A percentile compares a stretch with the other conserved stretches of the same genome.
Evolutionary conservation across 2,113 vertebrate genomes (phyloP).

Genomic region (Stegastes partitus): DNA sequence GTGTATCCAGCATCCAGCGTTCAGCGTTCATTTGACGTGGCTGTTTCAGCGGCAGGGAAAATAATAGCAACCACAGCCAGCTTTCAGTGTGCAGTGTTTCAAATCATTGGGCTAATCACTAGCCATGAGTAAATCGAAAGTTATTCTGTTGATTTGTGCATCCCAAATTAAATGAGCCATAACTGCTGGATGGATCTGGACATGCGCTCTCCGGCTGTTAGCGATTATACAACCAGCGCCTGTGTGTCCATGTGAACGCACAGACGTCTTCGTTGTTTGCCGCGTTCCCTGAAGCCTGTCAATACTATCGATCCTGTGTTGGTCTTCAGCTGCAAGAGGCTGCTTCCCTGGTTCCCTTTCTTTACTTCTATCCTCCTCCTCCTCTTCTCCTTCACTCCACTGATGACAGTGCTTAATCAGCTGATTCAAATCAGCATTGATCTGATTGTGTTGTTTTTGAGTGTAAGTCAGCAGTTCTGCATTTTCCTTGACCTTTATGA

Average conservation of each 20-base stretch:
- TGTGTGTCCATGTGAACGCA: not conserved
- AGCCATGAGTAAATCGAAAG: conserved; percentile 27
- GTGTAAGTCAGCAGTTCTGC: conserved; percentile 43
- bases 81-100: conserved; percentile 2
- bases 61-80: conserved; percentile 2
- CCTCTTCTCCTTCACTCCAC: not conserved
- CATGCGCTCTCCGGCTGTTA: not conserved
- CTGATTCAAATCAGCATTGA: conserved; percentile 56
- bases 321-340: not conserved
- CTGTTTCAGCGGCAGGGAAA: conserved; percentile 19
- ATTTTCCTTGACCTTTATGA: conserved; percentile 29
- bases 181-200: conserved; percentile 23
- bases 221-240: not conserved
- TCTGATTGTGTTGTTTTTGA: conserved; percentile 23
- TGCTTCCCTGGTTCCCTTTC: conserved; percentile 7
- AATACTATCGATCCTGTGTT: conserved; percentile 47
- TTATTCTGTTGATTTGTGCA: conserved; percentile 3
- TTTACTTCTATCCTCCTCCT: not conserved
- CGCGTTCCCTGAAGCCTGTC: conserved; percentile 25
- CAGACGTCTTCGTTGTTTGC: conserved; percentile 1
- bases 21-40: conserved; percentile 7
- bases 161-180: conserved; percentile 7
- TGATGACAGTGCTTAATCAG: conserved; percentile 40
- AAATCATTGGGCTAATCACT: conserved; percentile 18
- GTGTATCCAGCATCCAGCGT: conserved; percentile 22